Percentiles rank a stretch among this genome's conserved stretches.
These are phyloP conservation scores for Poeciliopsis occidentalis DNA, from an alignment of 2,113 vertebrate genomes.

Conservation along the genomic window DNA sequence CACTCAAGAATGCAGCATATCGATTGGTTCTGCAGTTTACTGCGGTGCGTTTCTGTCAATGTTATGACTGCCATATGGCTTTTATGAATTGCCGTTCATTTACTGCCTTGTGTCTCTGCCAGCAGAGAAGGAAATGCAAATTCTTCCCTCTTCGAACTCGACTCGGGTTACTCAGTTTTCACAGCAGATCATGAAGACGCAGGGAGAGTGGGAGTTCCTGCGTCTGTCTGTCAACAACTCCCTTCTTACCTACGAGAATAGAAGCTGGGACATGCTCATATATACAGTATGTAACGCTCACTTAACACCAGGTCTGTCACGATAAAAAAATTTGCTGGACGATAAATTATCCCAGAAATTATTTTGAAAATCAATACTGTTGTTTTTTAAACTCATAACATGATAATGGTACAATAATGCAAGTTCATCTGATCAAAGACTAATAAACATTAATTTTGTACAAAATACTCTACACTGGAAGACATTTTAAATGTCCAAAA, in stretches of 20 bases:
- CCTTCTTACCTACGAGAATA: neutral
- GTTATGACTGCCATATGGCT: neutral
- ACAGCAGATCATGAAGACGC: constrained; percentile 45
- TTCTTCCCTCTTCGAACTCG: constrained; percentile 64
- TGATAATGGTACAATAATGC: too few species aligned
- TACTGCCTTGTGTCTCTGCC: neutral
- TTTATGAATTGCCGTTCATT: neutral
- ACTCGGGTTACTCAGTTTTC: constrained; percentile 68
- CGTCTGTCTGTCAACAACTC: constrained; percentile 37
- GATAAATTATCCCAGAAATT: too few species aligned
- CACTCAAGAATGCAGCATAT: constrained; percentile 70
- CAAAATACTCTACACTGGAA: too few species aligned
- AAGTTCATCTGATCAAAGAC: too few species aligned
- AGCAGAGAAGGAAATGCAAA: constrained; percentile 46
- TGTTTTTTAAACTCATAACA: too few species aligned
- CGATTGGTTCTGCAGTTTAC: constrained; percentile 48
- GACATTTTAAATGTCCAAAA: too few species aligned
- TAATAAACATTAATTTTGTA: too few species aligned
- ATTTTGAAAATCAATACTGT: too few species aligned
- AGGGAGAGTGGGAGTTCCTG: constrained; percentile 77
- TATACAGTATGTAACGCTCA: constrained; percentile 54
- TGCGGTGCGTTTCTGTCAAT: constrained; percentile 37
- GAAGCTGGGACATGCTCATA: constrained; percentile 44
- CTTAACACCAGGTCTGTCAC: neutral
- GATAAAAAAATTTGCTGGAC: too few species aligned